phyloP scores from a whole-genome alignment of 2,113 vertebrate species.

The Perognathus longimembris region DNA sequence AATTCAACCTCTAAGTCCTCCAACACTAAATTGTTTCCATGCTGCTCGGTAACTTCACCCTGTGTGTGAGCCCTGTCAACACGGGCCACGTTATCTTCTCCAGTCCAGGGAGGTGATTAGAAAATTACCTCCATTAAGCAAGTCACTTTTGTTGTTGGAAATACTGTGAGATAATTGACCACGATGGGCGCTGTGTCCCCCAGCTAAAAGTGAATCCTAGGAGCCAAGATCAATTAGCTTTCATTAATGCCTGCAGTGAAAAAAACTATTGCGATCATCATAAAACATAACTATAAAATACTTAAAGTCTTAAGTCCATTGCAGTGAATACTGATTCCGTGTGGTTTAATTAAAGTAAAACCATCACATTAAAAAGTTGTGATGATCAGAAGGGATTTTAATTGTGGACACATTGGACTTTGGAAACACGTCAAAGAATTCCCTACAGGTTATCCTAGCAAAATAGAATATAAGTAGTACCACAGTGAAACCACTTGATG shows the following conservation, averaged over 20 bases:
- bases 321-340: slow-evolving; percentile 42
- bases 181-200: slow-evolving; percentile 1
- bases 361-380: neutral
- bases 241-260: slow-evolving; percentile 6
- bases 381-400: slow-evolving; percentile 58
- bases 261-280: slow-evolving; percentile 2
- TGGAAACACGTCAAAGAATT: neutral
- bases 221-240: slow-evolving; percentile 59
- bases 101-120: neutral
- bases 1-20: slow-evolving; percentile 33
- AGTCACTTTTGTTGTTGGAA: slow-evolving; percentile 51
- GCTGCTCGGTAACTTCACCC: neutral
- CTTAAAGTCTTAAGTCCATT: slow-evolving; percentile 34
- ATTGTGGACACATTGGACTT: neutral
- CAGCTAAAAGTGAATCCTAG: slow-evolving; percentile 44
- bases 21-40: neutral
- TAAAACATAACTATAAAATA: slow-evolving; percentile 44
- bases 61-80: neutral
- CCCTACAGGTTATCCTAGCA: neutral
- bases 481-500: no score
- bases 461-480: no score
- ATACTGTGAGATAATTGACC: slow-evolving; percentile 71
- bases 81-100: neutral
- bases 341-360: slow-evolving; percentile 64
- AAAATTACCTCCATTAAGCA: slow-evolving; percentile 67